These are phyloP conservation scores for Psittacula echo DNA, from an alignment of 2,797 vertebrate species.

Conservation along the genomic window DNA sequence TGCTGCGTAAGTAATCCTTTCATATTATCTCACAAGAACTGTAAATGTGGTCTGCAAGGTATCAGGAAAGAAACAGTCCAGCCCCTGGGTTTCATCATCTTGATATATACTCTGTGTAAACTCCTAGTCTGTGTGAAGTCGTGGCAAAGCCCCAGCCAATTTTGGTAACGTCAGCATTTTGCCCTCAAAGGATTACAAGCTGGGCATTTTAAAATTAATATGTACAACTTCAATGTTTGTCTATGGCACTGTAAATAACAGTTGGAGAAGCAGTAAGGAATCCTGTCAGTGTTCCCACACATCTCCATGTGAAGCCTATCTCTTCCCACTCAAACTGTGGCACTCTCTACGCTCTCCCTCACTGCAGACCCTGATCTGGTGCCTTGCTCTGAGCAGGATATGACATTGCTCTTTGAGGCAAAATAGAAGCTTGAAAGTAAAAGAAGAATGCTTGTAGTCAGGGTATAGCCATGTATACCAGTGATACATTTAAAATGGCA, in stretches of 20 bases:
- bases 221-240: not conserved
- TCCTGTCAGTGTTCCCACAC: not conserved
- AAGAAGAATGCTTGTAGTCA: not conserved
- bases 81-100: not conserved
- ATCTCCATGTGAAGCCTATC: not conserved
- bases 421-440: not conserved
- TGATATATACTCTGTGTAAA: not conserved
- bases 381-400: not conserved
- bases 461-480: not conserved
- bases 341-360: not conserved
- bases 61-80: not conserved
- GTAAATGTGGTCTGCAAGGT: not conserved
- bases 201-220: conserved; percentile 1
- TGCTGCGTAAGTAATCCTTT: conserved; percentile 77
- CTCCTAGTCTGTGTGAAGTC: not conserved
- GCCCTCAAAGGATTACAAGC: conserved; percentile 1
- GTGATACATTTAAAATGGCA: not conserved
- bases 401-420: not conserved
- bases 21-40: not conserved
- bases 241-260: not conserved
- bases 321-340: not conserved
- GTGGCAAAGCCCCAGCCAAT: not conserved
- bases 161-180: not conserved
- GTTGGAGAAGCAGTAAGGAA: not conserved
- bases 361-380: not conserved